Conservation (phyloP, 2,888 invertebrate genomes). For the Micropterix aruncella region DNA sequence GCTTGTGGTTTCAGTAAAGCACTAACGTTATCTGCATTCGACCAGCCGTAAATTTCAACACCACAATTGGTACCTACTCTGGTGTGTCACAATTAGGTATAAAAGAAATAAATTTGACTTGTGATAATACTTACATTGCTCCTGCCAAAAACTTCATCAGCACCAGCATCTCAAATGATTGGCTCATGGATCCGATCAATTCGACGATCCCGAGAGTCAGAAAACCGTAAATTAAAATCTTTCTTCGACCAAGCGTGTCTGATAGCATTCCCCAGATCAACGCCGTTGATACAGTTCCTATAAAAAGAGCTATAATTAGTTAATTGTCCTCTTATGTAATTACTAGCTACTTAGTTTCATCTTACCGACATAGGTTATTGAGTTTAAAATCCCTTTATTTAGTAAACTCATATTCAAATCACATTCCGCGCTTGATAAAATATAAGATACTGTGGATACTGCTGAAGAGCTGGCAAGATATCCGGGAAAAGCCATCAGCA, state of each 20-base stretch:
- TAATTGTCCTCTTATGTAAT: too few relatives aligned
- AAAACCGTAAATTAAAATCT: slow-evolving; percentile 52
- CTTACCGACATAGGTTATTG: slow-evolving; percentile 55
- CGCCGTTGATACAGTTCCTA: slow-evolving; percentile 65
- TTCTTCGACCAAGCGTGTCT: slow-evolving; percentile 56
- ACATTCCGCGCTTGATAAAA: slow-evolving; percentile 62
- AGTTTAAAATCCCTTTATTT: slow-evolving; percentile 58
- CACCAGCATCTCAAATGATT: slow-evolving; percentile 49
- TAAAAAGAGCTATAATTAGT: too few relatives aligned
- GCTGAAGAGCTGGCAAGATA: slow-evolving; percentile 57
- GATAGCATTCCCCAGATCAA: slow-evolving; percentile 67
- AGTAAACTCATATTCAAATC: slow-evolving; percentile 50
- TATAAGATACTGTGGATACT: slow-evolving; percentile 56
- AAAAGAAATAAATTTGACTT: too few relatives aligned
- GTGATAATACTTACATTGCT: slow-evolving; percentile 47
- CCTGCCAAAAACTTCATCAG: slow-evolving; percentile 59
- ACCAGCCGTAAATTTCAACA: too few relatives aligned
- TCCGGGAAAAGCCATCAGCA: slow-evolving; percentile 45
- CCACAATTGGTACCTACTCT: too few relatives aligned
- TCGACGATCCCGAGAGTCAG: slow-evolving; percentile 48
- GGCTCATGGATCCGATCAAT: slow-evolving; percentile 46
- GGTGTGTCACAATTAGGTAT: too few relatives aligned
- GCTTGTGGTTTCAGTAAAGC: too few relatives aligned
- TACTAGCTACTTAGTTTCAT: too few relatives aligned
- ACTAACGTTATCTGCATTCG: too few relatives aligned